Evolutionary conservation across 2,888 invertebrate species (phyloP), one percentile per base, ranked within the genome.

Genomic region (Pseudoips prasinana): DNA sequence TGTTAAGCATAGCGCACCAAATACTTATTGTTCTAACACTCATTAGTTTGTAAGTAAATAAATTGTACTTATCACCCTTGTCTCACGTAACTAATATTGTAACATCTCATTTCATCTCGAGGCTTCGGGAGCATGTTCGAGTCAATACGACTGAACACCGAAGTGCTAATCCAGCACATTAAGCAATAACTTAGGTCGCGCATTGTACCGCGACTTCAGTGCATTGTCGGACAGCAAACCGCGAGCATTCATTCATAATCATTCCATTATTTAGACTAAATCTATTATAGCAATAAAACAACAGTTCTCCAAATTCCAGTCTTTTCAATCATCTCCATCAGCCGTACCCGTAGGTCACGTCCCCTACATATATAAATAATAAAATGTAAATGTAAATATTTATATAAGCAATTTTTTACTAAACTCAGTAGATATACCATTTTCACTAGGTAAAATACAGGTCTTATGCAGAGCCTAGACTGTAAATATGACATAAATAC

Each of bases 21-120:
- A 20, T n/a, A 20, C n/a, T n/a, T n/a, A n/a, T n/a, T 20, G 20
- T 20, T n/a, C 20, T 20, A 20, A 20, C 20, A 20, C 20, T 20
- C 20, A 20, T 20, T 20, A 20, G 20, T 7, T 5, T 20, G 7
- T 20, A 20, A 20, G 20, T 7, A 20, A 20, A n/a, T n/a, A n/a
- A 20, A 20, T 20, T 20, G 20, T n/a, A n/a, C n/a, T n/a, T 7
- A 5, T 20, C 20, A 20, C 20, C 20, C 3, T 20, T 20, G 20
- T 20, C 2, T 20, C 20, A 20, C 20, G 7, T 20, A 20, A 20
- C 20, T 20, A 20, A 2, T 20, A 20, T 20, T 20, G 20, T 20
- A 20, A n/a, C 20, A 20, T 20, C n/a, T 20, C 20, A 20, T 20
- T 7, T 20, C 20, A 20, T 20, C 20, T 20, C n/a, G 7, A n/a